A percentile compares a stretch with the other conserved stretches of the same genome.
Evolutionary conservation across 2,113 vertebrate genomes (phyloP).

Genomic region (Poecile atricapillus): DNA sequence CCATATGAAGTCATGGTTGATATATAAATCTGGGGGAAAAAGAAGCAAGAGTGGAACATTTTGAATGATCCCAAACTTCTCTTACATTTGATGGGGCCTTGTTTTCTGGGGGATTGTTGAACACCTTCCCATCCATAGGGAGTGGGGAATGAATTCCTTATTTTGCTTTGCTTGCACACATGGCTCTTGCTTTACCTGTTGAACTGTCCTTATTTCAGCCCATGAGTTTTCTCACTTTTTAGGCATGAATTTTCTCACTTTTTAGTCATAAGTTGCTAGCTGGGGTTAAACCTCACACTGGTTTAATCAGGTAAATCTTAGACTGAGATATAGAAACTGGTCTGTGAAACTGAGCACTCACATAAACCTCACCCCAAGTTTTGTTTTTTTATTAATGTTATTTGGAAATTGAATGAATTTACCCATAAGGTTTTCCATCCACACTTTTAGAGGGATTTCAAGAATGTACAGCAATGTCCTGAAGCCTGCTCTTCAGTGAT

Average conservation of each 20-base stretch:
- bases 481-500: neutral
- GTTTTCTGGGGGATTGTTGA: neutral
- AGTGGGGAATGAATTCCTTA: neutral
- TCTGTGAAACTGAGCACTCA: neutral
- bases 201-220: neutral
- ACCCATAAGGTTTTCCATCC: neutral
- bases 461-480: neutral
- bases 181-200: neutral
- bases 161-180: neutral
- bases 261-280: neutral
- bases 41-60: neutral
- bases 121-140: accelerated
- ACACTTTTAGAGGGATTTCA: accelerated
- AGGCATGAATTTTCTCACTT: neutral
- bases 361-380: neutral
- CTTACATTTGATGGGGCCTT: neutral
- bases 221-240: neutral
- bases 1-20: neutral
- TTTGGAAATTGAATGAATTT: neutral
- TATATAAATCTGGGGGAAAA: neutral
- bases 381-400: neutral
- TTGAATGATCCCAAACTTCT: neutral
- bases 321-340: neutral
- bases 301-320: neutral
- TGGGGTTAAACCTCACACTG: neutral